Evolutionary conservation across 2,113 vertebrate genomes (phyloP).

Genomic region (Cyphomyrus discorhynchus): DNA sequence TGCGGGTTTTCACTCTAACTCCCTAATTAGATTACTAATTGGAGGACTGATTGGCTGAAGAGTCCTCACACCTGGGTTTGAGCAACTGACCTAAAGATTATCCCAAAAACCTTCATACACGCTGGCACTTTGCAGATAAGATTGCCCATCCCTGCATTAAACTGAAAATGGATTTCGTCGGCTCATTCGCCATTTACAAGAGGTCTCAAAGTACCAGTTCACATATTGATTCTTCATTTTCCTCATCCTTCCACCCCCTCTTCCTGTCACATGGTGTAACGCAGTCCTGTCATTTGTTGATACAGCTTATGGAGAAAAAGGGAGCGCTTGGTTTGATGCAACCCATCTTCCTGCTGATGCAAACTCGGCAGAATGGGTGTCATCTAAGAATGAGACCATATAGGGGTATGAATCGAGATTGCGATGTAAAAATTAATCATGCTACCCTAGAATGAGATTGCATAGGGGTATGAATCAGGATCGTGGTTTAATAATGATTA

Average conservation of each 20-base stretch:
- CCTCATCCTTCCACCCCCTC: neutral
- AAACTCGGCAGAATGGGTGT: neutral
- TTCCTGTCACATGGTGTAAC: neutral
- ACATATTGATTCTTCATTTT: neutral
- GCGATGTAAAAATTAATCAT: neutral
- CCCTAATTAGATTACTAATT: neutral
- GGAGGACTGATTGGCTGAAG: neutral
- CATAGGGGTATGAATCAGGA: neutral
- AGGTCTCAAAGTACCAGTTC: neutral
- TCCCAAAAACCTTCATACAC: neutral
- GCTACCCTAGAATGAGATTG: neutral
- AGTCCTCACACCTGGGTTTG: neutral
- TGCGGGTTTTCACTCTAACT: neutral
- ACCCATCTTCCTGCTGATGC: neutral
- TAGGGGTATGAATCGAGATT: neutral
- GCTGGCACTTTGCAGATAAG: neutral
- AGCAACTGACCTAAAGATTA: neutral
- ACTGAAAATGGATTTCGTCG: neutral
- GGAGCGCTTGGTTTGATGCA: neutral
- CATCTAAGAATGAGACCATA: neutral
- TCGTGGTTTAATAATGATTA: neutral
- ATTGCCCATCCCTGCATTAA: neutral
- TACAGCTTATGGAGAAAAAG: neutral
- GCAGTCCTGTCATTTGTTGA: neutral
- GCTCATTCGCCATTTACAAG: neutral